Percentiles rank a stretch among this genome's conserved stretches.
Conservation (phyloP, 2,888 invertebrate species). For the Trachelus stipa region DNA sequence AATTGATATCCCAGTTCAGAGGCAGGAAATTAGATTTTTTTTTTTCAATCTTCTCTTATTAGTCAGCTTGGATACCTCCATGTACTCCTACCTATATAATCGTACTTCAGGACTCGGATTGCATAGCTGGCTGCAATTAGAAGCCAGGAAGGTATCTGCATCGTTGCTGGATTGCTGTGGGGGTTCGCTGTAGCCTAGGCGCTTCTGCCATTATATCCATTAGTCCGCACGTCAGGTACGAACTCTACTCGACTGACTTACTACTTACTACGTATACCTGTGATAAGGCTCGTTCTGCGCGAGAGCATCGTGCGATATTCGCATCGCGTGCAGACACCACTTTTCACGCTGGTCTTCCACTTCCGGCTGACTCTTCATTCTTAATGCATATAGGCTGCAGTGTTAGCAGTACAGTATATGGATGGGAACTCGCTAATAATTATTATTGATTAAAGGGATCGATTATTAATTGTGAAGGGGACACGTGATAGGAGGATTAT, state of each 20-base stretch:
- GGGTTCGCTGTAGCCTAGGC: conserved; percentile 14
- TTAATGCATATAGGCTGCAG: not conserved
- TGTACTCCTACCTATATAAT: not conserved
- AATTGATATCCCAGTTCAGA: not conserved
- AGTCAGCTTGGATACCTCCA: not conserved
- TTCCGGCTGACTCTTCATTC: conserved; percentile 14
- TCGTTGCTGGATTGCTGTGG: not conserved
- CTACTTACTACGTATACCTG: conserved; percentile 15
- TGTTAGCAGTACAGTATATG: not conserved
- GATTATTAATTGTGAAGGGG: conserved; percentile 49
- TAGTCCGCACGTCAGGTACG: conserved; percentile 22
- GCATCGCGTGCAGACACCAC: conserved; percentile 40
- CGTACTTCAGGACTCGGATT: not conserved
- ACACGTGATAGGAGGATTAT: not conserved
- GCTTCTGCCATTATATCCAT: conserved; percentile 37
- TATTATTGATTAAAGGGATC: conserved; percentile 39
- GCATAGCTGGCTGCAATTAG: conserved; percentile 4
- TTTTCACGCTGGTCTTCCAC: conserved; percentile 15
- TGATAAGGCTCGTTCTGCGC: conserved; percentile 24
- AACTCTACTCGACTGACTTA: conserved; percentile 10
- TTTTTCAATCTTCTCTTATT: not conserved
- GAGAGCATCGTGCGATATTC: conserved; percentile 15
- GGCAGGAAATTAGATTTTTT: not conserved
- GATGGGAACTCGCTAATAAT: not conserved
- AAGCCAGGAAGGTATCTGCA: not conserved